A percentile compares a stretch with the other conserved stretches of the same genome.
Evolutionary conservation across 2,888 invertebrate species (phyloP).

Genomic region (Lasioglossum zephyrum): DNA sequence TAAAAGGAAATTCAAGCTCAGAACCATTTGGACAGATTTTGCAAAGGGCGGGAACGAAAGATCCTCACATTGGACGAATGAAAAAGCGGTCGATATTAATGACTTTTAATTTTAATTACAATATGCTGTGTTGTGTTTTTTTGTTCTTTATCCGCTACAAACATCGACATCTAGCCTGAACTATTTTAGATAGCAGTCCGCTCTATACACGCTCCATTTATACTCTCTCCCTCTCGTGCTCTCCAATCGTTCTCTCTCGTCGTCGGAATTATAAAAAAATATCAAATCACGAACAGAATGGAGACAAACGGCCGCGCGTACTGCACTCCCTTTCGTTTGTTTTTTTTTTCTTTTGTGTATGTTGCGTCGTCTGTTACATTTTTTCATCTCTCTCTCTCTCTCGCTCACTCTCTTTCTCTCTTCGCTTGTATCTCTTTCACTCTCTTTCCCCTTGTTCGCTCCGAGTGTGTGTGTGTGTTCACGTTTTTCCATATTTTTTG

Average conservation of each 20-base stretch:
- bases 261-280: conserved; percentile 78
- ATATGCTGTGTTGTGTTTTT: conserved; percentile 80
- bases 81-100: conserved; percentile 73
- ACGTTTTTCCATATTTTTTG: background rate
- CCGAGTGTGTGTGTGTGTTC: background rate
- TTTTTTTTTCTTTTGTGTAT: conserved; percentile 12
- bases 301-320: conserved; percentile 67
- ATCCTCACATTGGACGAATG: conserved; percentile 39
- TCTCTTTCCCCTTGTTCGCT: background rate
- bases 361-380: conserved; percentile 1
- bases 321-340: conserved; percentile 35
- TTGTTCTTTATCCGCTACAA: conserved; percentile 82
- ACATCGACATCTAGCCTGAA: conserved; percentile 84
- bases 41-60: background rate
- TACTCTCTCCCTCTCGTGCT: conserved; percentile 45
- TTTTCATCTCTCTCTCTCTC: conserved; percentile 23
- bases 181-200: conserved; percentile 83
- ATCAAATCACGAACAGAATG: conserved; percentile 80
- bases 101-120: conserved; percentile 83
- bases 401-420: background rate
- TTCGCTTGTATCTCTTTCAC: background rate
- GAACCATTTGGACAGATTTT: background rate
- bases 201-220: conserved; percentile 76
- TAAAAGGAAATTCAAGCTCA: background rate
- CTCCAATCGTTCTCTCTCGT: conserved; percentile 55